A percentile compares a stretch with the other conserved stretches of the same genome.
phyloP scores from a whole-genome alignment of 2,888 invertebrate species.

The Andrena haemorrhoa region DNA sequence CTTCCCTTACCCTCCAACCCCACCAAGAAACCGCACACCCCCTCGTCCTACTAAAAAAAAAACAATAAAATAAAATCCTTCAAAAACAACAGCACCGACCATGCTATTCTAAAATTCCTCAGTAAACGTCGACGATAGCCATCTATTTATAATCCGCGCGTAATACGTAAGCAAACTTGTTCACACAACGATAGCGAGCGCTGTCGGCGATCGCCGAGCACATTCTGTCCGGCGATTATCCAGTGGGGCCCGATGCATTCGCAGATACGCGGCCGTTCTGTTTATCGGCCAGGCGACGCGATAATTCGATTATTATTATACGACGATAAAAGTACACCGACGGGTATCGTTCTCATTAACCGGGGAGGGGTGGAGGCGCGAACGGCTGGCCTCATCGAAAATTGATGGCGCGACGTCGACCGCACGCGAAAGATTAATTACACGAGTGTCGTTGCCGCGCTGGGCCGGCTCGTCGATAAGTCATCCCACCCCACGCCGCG shows the following conservation, averaged over 20 bases:
- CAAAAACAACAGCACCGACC: background rate
- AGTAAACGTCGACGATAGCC: background rate
- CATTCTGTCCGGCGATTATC: conserved; percentile 55
- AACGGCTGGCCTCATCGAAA: conserved; percentile 28
- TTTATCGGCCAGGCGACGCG: conserved; percentile 55
- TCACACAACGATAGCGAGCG: conserved; percentile 34
- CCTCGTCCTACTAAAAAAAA: background rate
- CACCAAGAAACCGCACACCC: too few relatives aligned
- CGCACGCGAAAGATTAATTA: conserved; percentile 55
- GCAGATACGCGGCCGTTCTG: conserved; percentile 55
- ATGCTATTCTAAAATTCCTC: background rate
- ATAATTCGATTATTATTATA: conserved; percentile 67
- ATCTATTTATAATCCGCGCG: background rate
- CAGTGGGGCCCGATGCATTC: conserved; percentile 56
- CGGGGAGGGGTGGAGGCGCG: background rate
- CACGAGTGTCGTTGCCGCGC: conserved; percentile 36
- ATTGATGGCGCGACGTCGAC: conserved; percentile 44
- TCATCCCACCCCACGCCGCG: conserved; percentile 14
- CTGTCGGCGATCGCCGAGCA: background rate
- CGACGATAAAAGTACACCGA: conserved; percentile 61
- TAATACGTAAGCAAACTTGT: conserved; percentile 42
- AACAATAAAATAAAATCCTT: background rate
- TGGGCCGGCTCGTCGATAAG: conserved; percentile 37
- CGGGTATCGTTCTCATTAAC: conserved; percentile 58
- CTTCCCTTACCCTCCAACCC: too few relatives aligned